phyloP scores from a whole-genome alignment of 2,113 vertebrate species.

The Rallus limicola region DNA sequence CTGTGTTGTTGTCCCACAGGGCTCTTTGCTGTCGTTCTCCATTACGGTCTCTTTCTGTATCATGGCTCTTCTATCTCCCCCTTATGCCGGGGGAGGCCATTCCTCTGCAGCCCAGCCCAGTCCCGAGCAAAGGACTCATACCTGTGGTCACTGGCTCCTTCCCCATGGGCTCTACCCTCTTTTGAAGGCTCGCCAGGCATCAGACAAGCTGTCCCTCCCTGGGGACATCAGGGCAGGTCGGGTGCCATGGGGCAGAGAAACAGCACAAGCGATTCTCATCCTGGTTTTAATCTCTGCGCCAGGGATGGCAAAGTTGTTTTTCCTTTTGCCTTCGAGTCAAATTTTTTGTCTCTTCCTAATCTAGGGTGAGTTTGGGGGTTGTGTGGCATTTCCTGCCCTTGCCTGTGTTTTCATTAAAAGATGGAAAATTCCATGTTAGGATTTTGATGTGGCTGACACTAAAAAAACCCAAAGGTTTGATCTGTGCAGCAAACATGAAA shows the following conservation, averaged over 20 bases:
- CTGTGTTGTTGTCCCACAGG: not conserved
- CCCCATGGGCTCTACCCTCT: not conserved
- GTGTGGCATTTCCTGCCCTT: not conserved
- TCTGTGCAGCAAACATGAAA: not conserved
- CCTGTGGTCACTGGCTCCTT: not conserved
- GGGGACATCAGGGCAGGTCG: not conserved
- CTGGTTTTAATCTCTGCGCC: not conserved
- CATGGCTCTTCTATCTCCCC: not conserved
- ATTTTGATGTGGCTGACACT: not conserved
- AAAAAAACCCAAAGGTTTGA: not conserved
- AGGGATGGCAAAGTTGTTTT: not conserved
- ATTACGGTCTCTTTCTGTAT: fast-evolving
- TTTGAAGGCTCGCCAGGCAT: not conserved
- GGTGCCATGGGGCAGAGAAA: not conserved
- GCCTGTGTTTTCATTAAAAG: not conserved
- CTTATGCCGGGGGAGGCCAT: fast-evolving
- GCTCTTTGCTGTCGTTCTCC: not conserved
- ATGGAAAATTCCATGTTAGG: not conserved
- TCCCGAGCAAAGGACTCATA: not conserved
- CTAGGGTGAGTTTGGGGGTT: not conserved
- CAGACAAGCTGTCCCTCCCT: not conserved
- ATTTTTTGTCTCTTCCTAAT: not conserved
- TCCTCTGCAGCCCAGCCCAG: not conserved
- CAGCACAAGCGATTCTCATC: not conserved
- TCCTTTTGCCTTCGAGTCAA: not conserved